Evolutionary conservation across 2,888 invertebrate species (phyloP).

Genomic region (Dromius quadrimaculatus): DNA sequence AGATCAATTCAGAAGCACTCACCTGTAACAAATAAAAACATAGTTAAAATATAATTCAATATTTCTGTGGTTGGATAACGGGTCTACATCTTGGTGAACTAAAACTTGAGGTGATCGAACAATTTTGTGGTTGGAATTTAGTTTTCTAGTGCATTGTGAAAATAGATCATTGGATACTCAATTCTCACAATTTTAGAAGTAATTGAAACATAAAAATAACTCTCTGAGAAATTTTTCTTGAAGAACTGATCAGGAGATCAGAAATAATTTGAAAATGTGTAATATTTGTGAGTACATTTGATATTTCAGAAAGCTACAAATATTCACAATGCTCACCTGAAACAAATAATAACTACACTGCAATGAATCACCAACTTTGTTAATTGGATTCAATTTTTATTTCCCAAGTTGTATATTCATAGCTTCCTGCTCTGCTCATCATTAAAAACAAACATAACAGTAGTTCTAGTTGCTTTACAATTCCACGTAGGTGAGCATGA

Average conservation of each 20-base stretch:
- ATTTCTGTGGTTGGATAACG: constrained; percentile 41
- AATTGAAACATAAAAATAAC: no score
- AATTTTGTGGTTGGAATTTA: neutral
- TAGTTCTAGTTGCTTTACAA: constrained; percentile 1
- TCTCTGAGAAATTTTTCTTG: no score
- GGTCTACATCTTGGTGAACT: constrained; percentile 8
- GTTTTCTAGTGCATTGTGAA: no score
- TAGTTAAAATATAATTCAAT: constrained; percentile 37
- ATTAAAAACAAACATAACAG: constrained; percentile 15
- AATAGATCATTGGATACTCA: no score
- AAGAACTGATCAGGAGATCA: no score
- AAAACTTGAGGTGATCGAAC: constrained; percentile 6
- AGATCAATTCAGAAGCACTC: constrained; percentile 33
- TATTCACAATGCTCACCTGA: no score
- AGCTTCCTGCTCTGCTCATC: constrained; percentile 9
- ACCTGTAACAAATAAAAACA: constrained; percentile 50
- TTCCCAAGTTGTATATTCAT: constrained; percentile 1
- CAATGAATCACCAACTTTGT: neutral
- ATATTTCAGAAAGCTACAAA: no score
- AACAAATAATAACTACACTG: neutral
- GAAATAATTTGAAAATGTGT: no score
- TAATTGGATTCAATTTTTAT: neutral
- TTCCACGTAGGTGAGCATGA: neutral
- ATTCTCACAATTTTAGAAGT: no score
- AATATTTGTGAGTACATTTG: no score